Percentiles rank a stretch among this genome's conserved stretches.
These are phyloP conservation scores for Serinus canaria DNA, from an alignment of 2,113 vertebrate genomes.

Conservation along the genomic window DNA sequence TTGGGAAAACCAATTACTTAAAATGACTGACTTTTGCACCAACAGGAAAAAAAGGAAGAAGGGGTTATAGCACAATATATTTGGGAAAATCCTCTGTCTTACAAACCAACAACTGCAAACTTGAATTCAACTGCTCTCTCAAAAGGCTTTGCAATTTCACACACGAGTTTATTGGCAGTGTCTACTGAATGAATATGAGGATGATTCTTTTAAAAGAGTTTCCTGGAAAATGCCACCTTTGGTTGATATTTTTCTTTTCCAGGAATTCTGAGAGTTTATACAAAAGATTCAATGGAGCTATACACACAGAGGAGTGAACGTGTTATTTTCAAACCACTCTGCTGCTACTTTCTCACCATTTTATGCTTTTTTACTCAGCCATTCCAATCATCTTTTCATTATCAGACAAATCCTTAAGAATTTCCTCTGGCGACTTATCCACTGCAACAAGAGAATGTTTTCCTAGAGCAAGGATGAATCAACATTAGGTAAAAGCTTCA, in stretches of 20 bases:
- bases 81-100: neutral
- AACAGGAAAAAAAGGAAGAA: neutral
- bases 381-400: constrained; percentile 54
- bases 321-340: constrained; percentile 35
- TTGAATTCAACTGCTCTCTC: neutral
- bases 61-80: neutral
- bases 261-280: constrained; percentile 47
- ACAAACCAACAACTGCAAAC: neutral
- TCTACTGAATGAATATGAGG: constrained; percentile 5
- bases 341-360: constrained; percentile 43
- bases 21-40: neutral
- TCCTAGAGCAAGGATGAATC: neutral
- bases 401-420: constrained; percentile 62
- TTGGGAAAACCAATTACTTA: neutral
- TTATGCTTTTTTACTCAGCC: constrained; percentile 44
- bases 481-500: constrained; percentile 19
- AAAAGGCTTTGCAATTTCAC: constrained; percentile 3
- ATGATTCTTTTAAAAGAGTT: constrained; percentile 21
- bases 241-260: constrained; percentile 32
- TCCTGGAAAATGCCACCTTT: constrained; percentile 36
- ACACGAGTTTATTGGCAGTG: neutral
- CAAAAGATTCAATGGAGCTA: constrained; percentile 42
- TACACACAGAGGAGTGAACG: neutral
- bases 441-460: constrained; percentile 25
- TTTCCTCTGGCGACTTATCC: constrained; percentile 40